phyloP scores from a whole-genome alignment of 2,113 vertebrate genomes.

The Nothoprocta perdicaria region DNA sequence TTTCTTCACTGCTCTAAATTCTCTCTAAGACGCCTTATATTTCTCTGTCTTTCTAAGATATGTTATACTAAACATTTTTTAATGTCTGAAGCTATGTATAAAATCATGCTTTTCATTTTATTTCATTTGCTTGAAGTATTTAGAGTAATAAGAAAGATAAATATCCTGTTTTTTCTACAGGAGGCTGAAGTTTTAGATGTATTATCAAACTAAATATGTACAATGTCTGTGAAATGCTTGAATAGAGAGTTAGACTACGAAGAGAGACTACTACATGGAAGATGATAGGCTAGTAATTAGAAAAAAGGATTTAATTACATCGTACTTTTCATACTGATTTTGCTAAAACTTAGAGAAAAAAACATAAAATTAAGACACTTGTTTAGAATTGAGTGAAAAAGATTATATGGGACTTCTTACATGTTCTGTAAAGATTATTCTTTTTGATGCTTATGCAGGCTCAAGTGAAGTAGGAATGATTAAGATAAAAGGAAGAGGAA shows the following conservation, averaged over 20 bases:
- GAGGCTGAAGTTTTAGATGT: background rate
- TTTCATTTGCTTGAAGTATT: constrained; percentile 15
- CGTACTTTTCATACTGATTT: background rate
- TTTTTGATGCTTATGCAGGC: background rate
- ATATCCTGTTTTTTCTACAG: background rate
- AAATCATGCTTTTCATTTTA: background rate
- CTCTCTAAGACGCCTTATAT: background rate
- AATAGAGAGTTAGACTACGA: background rate
- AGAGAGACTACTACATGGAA: background rate
- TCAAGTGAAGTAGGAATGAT: background rate
- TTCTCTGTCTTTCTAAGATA: background rate
- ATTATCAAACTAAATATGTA: background rate
- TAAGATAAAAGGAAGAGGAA: constrained; percentile 20
- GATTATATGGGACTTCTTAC: background rate
- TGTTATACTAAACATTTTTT: background rate
- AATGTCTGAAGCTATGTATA: background rate
- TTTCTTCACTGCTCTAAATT: background rate
- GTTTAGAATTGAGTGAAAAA: background rate
- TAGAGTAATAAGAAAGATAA: background rate
- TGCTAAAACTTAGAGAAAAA: background rate
- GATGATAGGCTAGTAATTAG: background rate
- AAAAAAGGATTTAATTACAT: constrained; percentile 25
- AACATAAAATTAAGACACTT: background rate
- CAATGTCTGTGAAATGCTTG: background rate
- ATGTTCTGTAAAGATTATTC: background rate